phyloP scores from a whole-genome alignment of 2,113 vertebrate species.

The Noturus placidus region DNA sequence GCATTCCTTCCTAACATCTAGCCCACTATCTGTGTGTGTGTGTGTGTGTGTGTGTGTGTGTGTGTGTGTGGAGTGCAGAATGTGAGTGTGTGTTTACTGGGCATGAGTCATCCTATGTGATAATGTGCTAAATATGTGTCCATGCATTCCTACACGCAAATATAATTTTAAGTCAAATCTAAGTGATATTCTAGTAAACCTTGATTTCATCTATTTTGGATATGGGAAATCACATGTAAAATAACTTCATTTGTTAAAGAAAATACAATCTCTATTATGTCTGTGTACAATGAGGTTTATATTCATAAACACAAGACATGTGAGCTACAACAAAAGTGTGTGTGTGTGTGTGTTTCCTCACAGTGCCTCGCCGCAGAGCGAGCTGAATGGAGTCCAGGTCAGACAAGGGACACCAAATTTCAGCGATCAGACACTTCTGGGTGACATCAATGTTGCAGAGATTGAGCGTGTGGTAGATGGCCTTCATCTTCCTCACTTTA shows the following conservation, averaged over 20 bases:
- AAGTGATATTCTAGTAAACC: background rate
- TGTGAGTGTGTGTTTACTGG: background rate
- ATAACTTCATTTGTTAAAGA: background rate
- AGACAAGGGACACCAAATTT: conserved; percentile 95
- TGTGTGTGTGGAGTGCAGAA: conserved; percentile 10
- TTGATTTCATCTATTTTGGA: background rate
- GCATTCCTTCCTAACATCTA: conserved; percentile 44
- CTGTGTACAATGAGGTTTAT: background rate
- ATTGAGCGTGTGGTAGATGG: conserved; percentile 97
- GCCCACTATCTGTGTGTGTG: conserved; percentile 18
- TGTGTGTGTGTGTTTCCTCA: conserved; percentile 68
- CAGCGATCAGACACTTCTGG: conserved; percentile 97
- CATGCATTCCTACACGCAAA: background rate
- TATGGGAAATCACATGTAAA: background rate
- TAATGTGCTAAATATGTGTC: conserved; percentile 18
- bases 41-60: conserved; percentile 30
- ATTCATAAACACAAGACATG: background rate
- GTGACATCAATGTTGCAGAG: conserved; percentile 98
- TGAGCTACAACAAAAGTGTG: background rate
- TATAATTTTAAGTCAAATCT: background rate
- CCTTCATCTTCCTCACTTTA: conserved; percentile 99
- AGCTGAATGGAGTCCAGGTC: conserved; percentile 98
- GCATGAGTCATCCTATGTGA: conserved; percentile 34
- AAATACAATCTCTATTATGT: background rate
- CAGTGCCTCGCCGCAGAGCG: conserved; percentile 93